Base-by-base conservation (phyloP, 2,888 invertebrate genomes). In the Eilema depressum region DNA sequence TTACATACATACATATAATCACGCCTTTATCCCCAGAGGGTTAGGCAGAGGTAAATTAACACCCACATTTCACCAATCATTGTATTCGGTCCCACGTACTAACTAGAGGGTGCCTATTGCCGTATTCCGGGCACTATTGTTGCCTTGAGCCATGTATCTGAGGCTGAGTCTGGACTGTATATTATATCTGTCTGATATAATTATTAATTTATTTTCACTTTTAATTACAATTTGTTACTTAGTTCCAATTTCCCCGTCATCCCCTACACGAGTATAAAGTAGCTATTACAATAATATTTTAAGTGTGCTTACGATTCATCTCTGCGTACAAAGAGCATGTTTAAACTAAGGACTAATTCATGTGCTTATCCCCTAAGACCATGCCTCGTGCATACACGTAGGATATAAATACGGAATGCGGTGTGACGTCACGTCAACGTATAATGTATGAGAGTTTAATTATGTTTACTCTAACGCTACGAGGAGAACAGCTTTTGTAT, bases 381-480 rank as follows among this genome's bases (percentile, higher is more conserved):
- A 53, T 53, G 53, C 8, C n/a, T 20, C 12, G 47, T 47, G 20
- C 47, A 20, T 20, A 47, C 47, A 10, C 53, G 20, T 7, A 20
- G 47, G 47, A 20, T 3, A 53, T 53, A 8, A 53, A 53, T 53
- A 53, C 20, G 53, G n/a, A 53, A 53, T 53, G n/a, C n/a, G 20
- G 10, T n/a, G 53, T 53, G 53, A 53, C n/a, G 53, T 53, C 20
- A n/a, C 53, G n/a, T 20, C 53, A 53, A n/a, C 53, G n/a, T 53
- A n/a, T 53, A n/a, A 53, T 53, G 53, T 53, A 53, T 53, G 53
- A 53, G n/a, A 20, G 53, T n/a, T 53, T 53, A 53, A 53, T 53
- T n/a, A n/a, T 53, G 53, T 53, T 53, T 53, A 20, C 53, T 53
- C 20, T n/a, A 8, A n/a, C n/a, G 53, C 53, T 53, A 1, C n/a